Percentiles rank a stretch among this genome's conserved stretches.
Conservation (phyloP, 1,140 invertebrate species). For the Zaprionus taronus region DNA sequence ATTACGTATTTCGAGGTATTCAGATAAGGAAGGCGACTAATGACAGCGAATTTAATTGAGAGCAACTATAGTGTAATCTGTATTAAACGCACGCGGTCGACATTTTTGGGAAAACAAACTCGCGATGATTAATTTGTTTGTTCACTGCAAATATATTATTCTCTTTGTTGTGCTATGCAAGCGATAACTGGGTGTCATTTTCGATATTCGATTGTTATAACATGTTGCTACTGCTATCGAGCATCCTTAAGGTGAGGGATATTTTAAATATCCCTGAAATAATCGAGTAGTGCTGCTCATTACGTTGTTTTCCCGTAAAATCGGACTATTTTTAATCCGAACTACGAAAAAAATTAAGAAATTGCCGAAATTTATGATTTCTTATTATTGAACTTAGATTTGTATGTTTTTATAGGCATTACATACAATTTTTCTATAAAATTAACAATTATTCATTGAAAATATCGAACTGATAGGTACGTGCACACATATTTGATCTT, state of each 20-base stretch:
- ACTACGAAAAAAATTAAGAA: no score
- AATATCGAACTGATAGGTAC: no score
- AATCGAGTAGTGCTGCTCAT: no score
- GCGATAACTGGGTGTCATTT: neutral
- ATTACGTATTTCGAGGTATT: neutral
- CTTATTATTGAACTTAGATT: no score
- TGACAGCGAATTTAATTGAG: neutral
- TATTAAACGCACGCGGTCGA: neutral
- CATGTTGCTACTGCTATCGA: neutral
- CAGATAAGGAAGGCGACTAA: neutral
- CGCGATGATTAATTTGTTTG: neutral
- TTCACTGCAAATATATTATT: neutral
- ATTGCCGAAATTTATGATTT: no score
- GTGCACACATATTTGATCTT: no score
- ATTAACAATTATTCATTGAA: no score
- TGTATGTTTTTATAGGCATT: no score
- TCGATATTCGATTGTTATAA: neutral
- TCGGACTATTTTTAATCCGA: no score
- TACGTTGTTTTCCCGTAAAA: no score
- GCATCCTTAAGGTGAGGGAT: neutral
- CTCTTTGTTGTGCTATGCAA: neutral
- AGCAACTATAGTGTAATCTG: neutral
- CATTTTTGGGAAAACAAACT: neutral
- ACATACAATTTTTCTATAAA: no score
- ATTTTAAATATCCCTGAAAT: neutral